Conservation (phyloP, 2,888 invertebrate species). For the Argyra leucocephala region DNA sequence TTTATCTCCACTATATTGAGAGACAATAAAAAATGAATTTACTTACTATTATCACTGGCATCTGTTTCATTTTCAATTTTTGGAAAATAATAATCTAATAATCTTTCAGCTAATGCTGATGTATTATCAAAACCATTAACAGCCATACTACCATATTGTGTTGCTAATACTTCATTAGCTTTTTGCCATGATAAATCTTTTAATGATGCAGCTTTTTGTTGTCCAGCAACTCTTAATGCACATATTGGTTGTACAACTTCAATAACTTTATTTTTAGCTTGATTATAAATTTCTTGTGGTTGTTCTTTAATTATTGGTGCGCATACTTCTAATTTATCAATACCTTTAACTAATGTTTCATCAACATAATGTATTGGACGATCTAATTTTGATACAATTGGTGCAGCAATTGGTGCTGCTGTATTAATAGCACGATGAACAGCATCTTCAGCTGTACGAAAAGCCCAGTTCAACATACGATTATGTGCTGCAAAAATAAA, state of each 20-base stretch:
- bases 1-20: too few species aligned
- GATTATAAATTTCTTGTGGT: conserved; percentile 50
- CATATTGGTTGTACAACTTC: conserved; percentile 50
- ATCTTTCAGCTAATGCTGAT: conserved; percentile 58
- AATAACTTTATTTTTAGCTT: conserved; percentile 51
- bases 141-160: conserved; percentile 59
- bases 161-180: conserved; percentile 59
- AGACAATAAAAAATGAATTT: conserved; percentile 15
- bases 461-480: conserved; percentile 58
- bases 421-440: conserved; percentile 55
- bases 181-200: conserved; percentile 63
- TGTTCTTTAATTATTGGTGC: conserved; percentile 59
- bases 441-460: conserved; percentile 55
- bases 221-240: conserved; percentile 39
- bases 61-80: conserved; percentile 49
- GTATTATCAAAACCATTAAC: conserved; percentile 58
- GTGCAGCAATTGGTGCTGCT: conserved; percentile 45
- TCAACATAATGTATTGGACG: conserved; percentile 52
- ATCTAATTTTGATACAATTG: conserved; percentile 50
- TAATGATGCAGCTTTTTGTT: conserved; percentile 53
- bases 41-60: conserved; percentile 45
- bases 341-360: conserved; percentile 55
- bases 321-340: conserved; percentile 55
- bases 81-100: conserved; percentile 66
- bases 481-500: conserved; percentile 47